Base-by-base conservation (phyloP, 1,140 invertebrate species). In the Papilio machaon region DNA sequence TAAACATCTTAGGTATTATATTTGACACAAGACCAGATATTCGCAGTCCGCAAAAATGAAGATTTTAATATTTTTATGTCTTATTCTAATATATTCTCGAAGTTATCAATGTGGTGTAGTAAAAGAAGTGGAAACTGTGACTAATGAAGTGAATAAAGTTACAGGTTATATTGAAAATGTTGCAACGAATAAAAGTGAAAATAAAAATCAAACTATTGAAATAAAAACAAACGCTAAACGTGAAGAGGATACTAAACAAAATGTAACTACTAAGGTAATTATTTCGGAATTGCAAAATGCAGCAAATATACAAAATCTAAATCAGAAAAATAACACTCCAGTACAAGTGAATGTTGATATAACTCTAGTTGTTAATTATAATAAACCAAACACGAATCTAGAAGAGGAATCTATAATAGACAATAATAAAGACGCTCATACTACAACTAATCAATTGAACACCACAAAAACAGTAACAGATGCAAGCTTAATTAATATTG, bases 301-400 rank as follows among this genome's bases (percentile, higher is more conserved):
- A 74, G 46, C 73, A 74, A 74, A 47, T n/a, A n/a, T 43, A 19
- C 47, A 49, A 76, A 76, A 76, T 49, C 35, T 6, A 30, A 23
- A 23, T 52, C 4, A 15, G 5, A 52, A 54, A 6, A 52, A 79
- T 7, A 79, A 79, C 2, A 79, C 38, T 43, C 58, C 77, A 47
- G 19, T 79, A 67, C 77, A 79, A 79, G 58, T 79, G 1, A 79
- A 79, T n/a, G 60, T 79, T 60, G 77, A 79, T 23, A 67, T 79
- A 47, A 67, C 38, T 47, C 15, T 79, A n/a, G 43, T 79, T 54
- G 58, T 79, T 6, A 79, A 79, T 30, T 79, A 79, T 30, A 35
- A 76, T 30, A 13, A 35, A 76, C 19, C 46, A 10, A 54, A 54
- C 13, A 43, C 17, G n/a, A 35, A 76, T 23, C 46, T 2, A 64